phyloP scores from a whole-genome alignment of 1,140 invertebrate species.

The Forficula auricularia region DNA sequence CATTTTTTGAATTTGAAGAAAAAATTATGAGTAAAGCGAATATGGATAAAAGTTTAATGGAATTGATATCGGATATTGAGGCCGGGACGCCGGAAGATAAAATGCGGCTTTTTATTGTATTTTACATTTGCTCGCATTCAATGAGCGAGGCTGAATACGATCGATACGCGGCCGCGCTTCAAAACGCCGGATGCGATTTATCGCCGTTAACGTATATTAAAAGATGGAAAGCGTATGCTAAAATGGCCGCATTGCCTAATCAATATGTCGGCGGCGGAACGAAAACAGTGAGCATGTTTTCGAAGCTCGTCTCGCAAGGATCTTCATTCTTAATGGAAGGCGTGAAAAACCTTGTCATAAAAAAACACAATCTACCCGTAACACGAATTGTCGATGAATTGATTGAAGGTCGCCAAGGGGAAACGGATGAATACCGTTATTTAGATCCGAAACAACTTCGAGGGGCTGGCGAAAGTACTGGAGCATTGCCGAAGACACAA shows the following conservation, averaged over 20 bases:
- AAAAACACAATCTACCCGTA: slow-evolving; percentile 84
- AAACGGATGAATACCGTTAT: slow-evolving; percentile 75
- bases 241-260: slow-evolving; percentile 49
- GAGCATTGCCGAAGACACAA: slow-evolving; percentile 39
- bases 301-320: slow-evolving; percentile 88
- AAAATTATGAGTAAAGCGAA: slow-evolving; percentile 81
- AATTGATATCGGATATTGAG: slow-evolving; percentile 68
- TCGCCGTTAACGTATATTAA: slow-evolving; percentile 69
- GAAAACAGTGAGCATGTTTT: slow-evolving; percentile 95
- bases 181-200: slow-evolving; percentile 68
- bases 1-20: slow-evolving; percentile 93
- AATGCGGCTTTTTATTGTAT: slow-evolving; percentile 86
- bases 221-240: slow-evolving; percentile 75
- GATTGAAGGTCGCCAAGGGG: slow-evolving; percentile 68
- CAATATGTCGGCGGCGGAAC: slow-evolving; percentile 86
- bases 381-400: slow-evolving; percentile 82
- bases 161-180: slow-evolving; percentile 59
- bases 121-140: slow-evolving; percentile 67
- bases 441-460: slow-evolving; percentile 83
- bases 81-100: slow-evolving; percentile 83
- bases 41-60: slow-evolving; percentile 55
- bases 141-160: slow-evolving; percentile 69
- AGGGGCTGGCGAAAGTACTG: slow-evolving; percentile 22
- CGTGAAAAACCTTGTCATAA: slow-evolving; percentile 96
- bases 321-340: slow-evolving; percentile 99